Conservation (phyloP, 2,797 vertebrate genomes). For the Gallinago solitaria region DNA sequence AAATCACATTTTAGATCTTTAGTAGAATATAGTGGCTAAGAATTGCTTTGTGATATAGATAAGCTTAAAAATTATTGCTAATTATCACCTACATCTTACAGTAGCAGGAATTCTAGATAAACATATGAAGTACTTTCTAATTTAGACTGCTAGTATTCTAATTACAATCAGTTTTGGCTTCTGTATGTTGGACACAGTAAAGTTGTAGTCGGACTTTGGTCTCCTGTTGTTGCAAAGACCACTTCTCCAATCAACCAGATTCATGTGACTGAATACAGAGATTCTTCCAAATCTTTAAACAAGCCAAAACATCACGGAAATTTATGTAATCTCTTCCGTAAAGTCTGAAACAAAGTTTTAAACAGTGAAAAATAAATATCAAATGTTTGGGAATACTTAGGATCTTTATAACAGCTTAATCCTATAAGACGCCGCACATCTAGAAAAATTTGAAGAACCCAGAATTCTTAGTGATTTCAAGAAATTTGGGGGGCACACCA, state of each 20-base stretch:
- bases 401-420: not conserved
- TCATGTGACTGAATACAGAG: not conserved
- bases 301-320: not conserved
- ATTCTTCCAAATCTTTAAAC: not conserved
- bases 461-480: not conserved
- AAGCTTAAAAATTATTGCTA: not conserved
- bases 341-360: not conserved
- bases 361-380: not conserved
- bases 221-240: not conserved
- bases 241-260: not conserved
- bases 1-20: not conserved
- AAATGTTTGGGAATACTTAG: not conserved
- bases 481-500: not conserved
- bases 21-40: not conserved
- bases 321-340: not conserved
- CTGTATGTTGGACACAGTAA: not conserved
- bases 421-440: not conserved
- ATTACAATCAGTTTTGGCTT: not conserved
- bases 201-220: not conserved
- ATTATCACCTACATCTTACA: not conserved
- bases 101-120: not conserved
- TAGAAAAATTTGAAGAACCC: not conserved
- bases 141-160: not conserved
- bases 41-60: not conserved
- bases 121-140: not conserved